phyloP scores from a whole-genome alignment of 2,113 vertebrate species.

The Erythrolamprus reginae region DNA sequence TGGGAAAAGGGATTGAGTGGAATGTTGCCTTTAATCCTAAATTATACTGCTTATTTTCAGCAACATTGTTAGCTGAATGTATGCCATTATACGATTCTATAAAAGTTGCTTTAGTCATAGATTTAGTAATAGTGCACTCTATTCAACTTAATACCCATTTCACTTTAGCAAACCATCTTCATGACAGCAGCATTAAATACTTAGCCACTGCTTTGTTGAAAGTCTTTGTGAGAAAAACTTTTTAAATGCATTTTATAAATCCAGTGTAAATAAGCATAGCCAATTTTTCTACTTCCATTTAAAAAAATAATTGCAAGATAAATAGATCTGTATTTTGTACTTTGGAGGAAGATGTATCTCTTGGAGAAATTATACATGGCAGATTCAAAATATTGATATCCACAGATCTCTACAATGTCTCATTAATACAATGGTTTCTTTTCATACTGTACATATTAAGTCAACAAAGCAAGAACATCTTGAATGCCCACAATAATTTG shows the following conservation, averaged over 20 bases:
- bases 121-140: background rate
- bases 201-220: background rate
- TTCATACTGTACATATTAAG: background rate
- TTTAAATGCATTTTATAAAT: background rate
- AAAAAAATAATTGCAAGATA: background rate
- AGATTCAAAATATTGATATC: background rate
- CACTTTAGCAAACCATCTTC: background rate
- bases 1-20: background rate
- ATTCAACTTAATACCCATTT: background rate
- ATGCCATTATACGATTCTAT: slow-evolving; percentile 5
- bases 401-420: background rate
- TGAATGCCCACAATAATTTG: background rate
- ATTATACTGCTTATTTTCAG: background rate
- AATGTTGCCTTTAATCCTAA: background rate
- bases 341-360: background rate
- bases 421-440: background rate
- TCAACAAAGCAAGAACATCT: background rate
- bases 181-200: background rate
- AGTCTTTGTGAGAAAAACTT: background rate
- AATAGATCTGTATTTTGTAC: background rate
- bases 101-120: slow-evolving; percentile 9
- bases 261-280: background rate
- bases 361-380: background rate
- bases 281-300: background rate
- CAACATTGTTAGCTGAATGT: background rate